phyloP scores from a whole-genome alignment of 2,113 vertebrate species.

The Ptyas mucosa region DNA sequence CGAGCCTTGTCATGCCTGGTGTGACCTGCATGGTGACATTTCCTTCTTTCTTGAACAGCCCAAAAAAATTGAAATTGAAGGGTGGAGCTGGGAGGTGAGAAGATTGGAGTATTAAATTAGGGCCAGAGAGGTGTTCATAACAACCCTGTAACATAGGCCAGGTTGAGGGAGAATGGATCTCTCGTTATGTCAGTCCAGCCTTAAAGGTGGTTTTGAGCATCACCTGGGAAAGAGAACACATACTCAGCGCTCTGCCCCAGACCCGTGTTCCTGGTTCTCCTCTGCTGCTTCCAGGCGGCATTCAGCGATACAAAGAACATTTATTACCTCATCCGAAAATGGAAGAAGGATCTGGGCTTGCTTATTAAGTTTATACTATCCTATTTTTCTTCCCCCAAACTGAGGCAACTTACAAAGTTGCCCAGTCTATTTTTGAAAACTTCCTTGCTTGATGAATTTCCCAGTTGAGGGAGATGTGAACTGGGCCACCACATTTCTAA shows the following conservation, averaged over 20 bases:
- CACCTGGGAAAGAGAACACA: too few species aligned
- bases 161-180: too few species aligned
- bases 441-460: not conserved
- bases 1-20: not conserved
- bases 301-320: not conserved
- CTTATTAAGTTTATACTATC: not conserved
- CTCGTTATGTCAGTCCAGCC: too few species aligned
- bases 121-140: not conserved
- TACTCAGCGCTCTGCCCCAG: too few species aligned
- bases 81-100: not conserved
- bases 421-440: too few species aligned
- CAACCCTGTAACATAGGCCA: too few species aligned
- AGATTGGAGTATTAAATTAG: not conserved
- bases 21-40: not conserved
- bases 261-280: too few species aligned
- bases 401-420: not conserved
- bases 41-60: not conserved
- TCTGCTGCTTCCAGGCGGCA: not conserved
- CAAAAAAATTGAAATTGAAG: not conserved
- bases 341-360: not conserved
- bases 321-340: not conserved
- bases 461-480: not conserved
- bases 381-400: not conserved
- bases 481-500: not conserved
- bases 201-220: too few species aligned